Evolutionary conservation across 2,113 vertebrate species (phyloP), one percentile per base, ranked within the genome.

Genomic region (Ia io): DNA sequence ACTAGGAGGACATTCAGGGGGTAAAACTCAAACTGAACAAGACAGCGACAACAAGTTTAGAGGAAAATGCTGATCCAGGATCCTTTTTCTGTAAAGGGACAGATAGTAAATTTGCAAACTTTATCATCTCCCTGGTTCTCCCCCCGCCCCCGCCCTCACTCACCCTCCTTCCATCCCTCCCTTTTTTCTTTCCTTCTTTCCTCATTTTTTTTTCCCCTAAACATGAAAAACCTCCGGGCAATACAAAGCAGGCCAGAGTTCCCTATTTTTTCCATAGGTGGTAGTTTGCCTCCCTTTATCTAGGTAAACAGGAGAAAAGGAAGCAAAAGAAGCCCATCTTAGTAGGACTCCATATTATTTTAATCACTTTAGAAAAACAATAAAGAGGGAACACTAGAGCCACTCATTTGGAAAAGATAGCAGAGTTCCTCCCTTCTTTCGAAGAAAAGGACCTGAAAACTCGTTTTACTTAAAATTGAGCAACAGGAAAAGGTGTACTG

Each of bases 371-470:
- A 47, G 13, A 51, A 51, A 88, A 93, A 77, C 53, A 93, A 32
- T 14, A 63, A 37, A 94, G 93, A 97, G 53, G 82, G 86, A 32
- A 10, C 47, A 18, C 28, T 79, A 40, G 53, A 93, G 89, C 25
- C 74, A 65, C 35, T 37, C 47, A 59, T 30, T 42, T 69, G 49
- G 14, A 69, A 93, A 84, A 56, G 14, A n/a, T 9, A 20, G 32
- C 37, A 37, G 32, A 6, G 40, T 6, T 49, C 47, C 32, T n/a
- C 42, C 5, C 3, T 84, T 65, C 40, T 78, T 87, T 80, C 25
- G 3, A 51, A 56, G 3, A 51, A 56, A 89, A 84, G 25, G 22
- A 76, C 2, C 6, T 12, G 10, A 82, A 73, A 40, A 56, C 8
- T 42, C 40, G 11, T 56, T 88, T 88, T 85, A 37, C 49, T 80